Percentiles rank a stretch among this genome's conserved stretches.
phyloP scores from a whole-genome alignment of 2,888 invertebrate species.

The Torymus tubicola region DNA sequence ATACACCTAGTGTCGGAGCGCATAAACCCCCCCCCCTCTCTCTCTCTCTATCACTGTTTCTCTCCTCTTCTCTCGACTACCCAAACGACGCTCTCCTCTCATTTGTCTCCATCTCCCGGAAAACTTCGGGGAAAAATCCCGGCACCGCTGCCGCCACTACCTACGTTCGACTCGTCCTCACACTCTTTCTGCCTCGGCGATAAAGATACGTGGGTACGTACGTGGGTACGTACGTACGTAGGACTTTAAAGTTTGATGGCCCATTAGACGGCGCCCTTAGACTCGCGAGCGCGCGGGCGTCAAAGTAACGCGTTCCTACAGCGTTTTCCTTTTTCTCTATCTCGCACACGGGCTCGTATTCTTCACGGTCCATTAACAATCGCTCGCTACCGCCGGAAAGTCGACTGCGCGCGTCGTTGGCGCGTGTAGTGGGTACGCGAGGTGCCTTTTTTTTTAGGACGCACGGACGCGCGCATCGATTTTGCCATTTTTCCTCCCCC shows the following conservation, averaged over 20 bases:
- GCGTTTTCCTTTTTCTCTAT: slow-evolving; percentile 24
- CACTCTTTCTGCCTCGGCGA: slow-evolving; percentile 12
- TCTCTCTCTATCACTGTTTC: no score
- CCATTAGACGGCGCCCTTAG: slow-evolving; percentile 44
- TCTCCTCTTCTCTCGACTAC: no score
- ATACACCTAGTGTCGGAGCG: no score
- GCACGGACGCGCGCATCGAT: slow-evolving; percentile 21
- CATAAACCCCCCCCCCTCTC: no score
- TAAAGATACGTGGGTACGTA: slow-evolving; percentile 34
- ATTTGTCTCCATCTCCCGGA: not conserved
- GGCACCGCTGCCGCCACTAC: not conserved
- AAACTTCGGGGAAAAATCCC: slow-evolving; percentile 12
- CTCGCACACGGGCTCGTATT: slow-evolving; percentile 36
- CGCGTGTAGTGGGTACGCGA: no score
- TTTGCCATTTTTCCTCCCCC: slow-evolving; percentile 39
- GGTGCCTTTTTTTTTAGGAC: not conserved
- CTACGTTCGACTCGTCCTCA: slow-evolving; percentile 3
- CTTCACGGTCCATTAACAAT: slow-evolving; percentile 56
- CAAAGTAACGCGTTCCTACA: slow-evolving; percentile 45
- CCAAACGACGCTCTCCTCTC: not conserved
- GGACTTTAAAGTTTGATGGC: slow-evolving; percentile 56
- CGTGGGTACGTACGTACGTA: not conserved
- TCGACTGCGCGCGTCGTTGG: slow-evolving; percentile 2
- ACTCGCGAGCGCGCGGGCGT: not conserved
- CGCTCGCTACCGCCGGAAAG: slow-evolving; percentile 3